Conservation (phyloP, 2,888 invertebrate species). For the Drosophila hamatofila region DNA sequence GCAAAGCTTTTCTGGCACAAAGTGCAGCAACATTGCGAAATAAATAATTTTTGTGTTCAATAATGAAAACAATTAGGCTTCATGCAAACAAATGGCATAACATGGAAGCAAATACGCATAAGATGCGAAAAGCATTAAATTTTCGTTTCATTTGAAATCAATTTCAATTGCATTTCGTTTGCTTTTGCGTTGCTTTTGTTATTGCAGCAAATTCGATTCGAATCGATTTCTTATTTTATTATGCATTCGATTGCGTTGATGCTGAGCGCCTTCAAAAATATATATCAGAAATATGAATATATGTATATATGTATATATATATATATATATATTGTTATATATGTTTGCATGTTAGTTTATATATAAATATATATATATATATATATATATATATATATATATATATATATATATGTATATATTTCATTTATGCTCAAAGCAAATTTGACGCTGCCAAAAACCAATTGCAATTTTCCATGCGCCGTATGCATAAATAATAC, state of each 20-base stretch:
- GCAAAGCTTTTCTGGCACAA: neutral
- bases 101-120: neutral
- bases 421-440: conserved; percentile 68
- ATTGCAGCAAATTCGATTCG: conserved; percentile 40
- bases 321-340: neutral
- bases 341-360: conserved; percentile 6
- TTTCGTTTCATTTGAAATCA: conserved; percentile 28
- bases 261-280: conserved; percentile 20
- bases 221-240: conserved; percentile 53
- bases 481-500: conserved; percentile 77
- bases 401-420: conserved; percentile 44
- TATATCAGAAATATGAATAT: neutral
- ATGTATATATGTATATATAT: neutral
- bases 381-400: conserved; percentile 15
- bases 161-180: conserved; percentile 15
- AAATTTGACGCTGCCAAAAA: conserved; percentile 72
- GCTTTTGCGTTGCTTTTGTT: conserved; percentile 10
- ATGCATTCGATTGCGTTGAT: conserved; percentile 40
- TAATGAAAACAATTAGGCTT: conserved; percentile 3
- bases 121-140: conserved; percentile 11
- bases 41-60: neutral
- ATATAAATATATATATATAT: conserved; percentile 35
- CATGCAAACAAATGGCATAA: conserved; percentile 3
- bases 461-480: conserved; percentile 79
- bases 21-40: neutral